Evolutionary conservation across 2,113 vertebrate genomes (phyloP), one percentile per base, ranked within the genome.

Genomic region (Centrocercus urophasianus): DNA sequence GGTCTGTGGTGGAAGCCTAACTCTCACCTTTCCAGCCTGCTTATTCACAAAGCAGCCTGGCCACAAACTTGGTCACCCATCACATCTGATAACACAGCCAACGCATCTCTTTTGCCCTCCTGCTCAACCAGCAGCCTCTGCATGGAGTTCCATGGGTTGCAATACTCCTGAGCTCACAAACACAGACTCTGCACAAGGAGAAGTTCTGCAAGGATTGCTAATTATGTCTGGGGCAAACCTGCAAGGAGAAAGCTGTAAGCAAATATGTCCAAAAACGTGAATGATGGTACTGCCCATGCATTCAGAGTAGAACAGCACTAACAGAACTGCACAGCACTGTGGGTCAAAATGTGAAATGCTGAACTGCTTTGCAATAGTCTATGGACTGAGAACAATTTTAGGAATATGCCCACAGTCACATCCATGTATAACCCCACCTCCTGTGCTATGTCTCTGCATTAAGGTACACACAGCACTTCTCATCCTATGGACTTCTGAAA

Each of bases 211-310:
- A 82, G 78, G 63, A 57, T 2, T 6, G 4, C 47, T 45, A 38
- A 45, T 66, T 60, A 66, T 28, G 34, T 3, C 56, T 86, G 57
- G 61, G 93, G 81, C 1, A 3, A 27, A 11, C 28, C 45, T 83
- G n/a, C 14, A 60, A 89, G 91, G 45, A 56, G 15, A 75, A 75
- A 63, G 34, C 7, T 36, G 7, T 50, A 60, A 88, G 5, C 16
- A 88, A 89, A 75, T 71, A 69, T 13, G 36, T 85, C 69, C 48
- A 83, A 43, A 80, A 86, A 60, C 52, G 11, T 83, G 64, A 60
- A 27, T 84, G 54, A 66, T 0, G 2, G 66, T n/a, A 19, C 17
- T 0, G 0, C 56, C 25, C 61, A 38, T 3, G 11, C n/a, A 16
- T 9, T 28, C 36, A 47, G 57, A 21, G 16, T 32, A 73, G 17